Conservation (phyloP, 2,797 vertebrate species). For the Chelidonichthys spinosus region DNA sequence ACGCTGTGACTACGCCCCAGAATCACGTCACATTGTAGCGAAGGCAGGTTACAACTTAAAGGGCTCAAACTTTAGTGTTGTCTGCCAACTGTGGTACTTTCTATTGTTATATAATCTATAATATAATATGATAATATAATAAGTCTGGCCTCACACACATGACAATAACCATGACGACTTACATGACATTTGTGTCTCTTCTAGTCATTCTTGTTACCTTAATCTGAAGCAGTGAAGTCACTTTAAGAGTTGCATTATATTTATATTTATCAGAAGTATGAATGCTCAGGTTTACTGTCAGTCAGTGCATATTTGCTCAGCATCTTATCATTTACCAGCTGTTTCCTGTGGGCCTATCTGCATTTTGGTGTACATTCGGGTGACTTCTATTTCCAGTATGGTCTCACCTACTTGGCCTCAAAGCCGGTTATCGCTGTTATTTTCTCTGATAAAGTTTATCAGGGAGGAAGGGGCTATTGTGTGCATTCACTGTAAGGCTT, state of each 20-base stretch:
- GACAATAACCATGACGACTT: not conserved
- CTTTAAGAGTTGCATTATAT: not conserved
- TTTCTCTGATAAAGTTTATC: constrained; percentile 13
- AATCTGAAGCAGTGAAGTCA: not conserved
- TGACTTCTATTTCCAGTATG: constrained; percentile 10
- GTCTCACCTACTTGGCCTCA: constrained; percentile 7
- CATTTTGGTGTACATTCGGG: not conserved
- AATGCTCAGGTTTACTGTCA: constrained; percentile 48
- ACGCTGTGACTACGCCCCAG: no score
- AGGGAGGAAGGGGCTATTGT: constrained; percentile 50
- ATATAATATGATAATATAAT: no score
- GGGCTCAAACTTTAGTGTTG: no score
- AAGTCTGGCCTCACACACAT: not conserved
- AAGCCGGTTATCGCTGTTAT: not conserved
- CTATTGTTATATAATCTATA: no score
- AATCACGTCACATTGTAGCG: no score
- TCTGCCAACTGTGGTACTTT: no score
- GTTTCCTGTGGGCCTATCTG: constrained; percentile 51
- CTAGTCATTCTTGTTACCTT: not conserved
- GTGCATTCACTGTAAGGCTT: constrained; percentile 46
- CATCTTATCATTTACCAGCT: constrained; percentile 46
- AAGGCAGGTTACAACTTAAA: no score
- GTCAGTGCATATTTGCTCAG: constrained; percentile 7
- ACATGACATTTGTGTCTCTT: not conserved
- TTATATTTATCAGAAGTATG: not conserved